Evolutionary conservation across 2,113 vertebrate genomes (phyloP).

Genomic region (Lepisosteus oculatus): DNA sequence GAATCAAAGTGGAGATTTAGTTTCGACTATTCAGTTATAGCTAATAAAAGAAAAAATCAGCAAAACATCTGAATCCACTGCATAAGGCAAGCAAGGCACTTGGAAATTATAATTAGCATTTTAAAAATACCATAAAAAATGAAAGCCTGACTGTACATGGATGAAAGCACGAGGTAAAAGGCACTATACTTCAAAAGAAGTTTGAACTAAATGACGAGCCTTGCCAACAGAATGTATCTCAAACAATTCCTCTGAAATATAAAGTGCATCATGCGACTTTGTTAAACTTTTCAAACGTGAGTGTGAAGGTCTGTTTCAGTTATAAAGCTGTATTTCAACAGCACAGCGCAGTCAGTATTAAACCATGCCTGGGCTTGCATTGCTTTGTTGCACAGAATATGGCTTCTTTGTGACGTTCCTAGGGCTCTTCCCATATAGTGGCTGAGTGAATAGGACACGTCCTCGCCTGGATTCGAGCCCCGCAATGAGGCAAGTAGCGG

Average conservation of each 20-base stretch:
- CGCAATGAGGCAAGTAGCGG: no score
- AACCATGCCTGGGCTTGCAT: no score
- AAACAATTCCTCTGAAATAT: neutral
- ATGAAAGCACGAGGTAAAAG: neutral
- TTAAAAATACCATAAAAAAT: neutral
- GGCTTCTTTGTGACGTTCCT: no score
- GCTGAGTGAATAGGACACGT: no score
- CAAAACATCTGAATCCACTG: neutral
- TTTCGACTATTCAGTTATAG: neutral
- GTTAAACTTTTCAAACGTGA: no score
- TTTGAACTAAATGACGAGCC: neutral
- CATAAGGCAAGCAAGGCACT: slow-evolving; percentile 13
- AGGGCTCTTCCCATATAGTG: no score
- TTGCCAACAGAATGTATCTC: no score
- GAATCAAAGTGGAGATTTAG: neutral
- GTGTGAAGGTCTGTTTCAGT: no score
- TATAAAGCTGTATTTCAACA: no score
- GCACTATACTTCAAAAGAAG: slow-evolving; percentile 9
- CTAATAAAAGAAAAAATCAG: neutral
- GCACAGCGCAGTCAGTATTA: no score
- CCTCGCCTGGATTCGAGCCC: no score
- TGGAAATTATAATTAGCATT: neutral
- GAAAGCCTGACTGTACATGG: neutral
- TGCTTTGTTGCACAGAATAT: no score
- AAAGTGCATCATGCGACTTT: slow-evolving; percentile 7